A percentile compares a stretch with the other conserved stretches of the same genome.
These are phyloP conservation scores for Euplexia lucipara DNA, from an alignment of 2,888 invertebrate species.

Conservation along the genomic window DNA sequence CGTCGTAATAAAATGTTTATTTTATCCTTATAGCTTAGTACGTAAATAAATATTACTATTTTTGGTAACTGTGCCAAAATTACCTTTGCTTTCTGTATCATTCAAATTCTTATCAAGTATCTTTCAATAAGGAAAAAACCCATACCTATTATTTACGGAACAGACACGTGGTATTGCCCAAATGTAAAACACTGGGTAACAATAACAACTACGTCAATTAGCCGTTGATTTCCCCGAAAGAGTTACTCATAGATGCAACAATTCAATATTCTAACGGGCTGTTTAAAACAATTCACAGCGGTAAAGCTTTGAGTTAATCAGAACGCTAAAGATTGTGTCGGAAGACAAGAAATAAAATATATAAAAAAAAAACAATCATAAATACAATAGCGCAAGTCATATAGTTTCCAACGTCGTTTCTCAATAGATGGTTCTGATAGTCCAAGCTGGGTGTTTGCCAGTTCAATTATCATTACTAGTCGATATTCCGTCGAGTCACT, in stretches of 20 bases:
- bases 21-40: conserved; percentile 25
- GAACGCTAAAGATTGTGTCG: conserved; percentile 90
- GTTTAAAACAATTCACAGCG: conserved; percentile 88
- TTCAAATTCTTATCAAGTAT: conserved; percentile 51
- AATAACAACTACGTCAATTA: conserved; percentile 30
- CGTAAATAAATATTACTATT: neutral
- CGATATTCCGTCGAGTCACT: conserved; percentile 86
- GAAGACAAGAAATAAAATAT: conserved; percentile 85
- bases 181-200: conserved; percentile 33
- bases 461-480: conserved; percentile 90
- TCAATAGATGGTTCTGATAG: conserved; percentile 87
- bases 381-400: conserved; percentile 90
- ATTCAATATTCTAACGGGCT: conserved; percentile 80
- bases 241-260: conserved; percentile 56
- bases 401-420: conserved; percentile 84
- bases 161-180: conserved; percentile 24
- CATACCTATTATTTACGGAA: conserved; percentile 11
- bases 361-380: conserved; percentile 87
- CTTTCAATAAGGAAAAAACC: conserved; percentile 42
- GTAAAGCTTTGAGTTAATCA: conserved; percentile 89
- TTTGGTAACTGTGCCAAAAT: too few relatives aligned
- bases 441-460: conserved; percentile 90
- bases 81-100: conserved; percentile 26
- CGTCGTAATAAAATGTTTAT: conserved; percentile 14
- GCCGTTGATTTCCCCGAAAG: conserved; percentile 48